phyloP scores from a whole-genome alignment of 2,797 vertebrate species.

The Chelmon rostratus region DNA sequence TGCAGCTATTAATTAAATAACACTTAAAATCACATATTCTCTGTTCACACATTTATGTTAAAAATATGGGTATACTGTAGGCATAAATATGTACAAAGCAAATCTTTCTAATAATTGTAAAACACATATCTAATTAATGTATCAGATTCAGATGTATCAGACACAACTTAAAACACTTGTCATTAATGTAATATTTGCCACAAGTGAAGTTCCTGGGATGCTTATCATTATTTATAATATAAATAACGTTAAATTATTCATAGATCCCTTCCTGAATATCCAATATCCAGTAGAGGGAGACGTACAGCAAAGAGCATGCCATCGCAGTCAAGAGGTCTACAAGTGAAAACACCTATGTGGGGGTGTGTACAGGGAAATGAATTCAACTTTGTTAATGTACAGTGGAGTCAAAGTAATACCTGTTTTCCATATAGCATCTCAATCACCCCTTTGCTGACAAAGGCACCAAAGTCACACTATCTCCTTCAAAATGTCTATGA shows the following conservation, averaged over 20 bases:
- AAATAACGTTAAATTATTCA: not conserved
- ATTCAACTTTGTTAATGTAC: not conserved
- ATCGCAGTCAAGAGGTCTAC: not conserved
- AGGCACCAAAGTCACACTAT: not conserved
- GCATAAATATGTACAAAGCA: not conserved
- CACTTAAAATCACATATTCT: not conserved
- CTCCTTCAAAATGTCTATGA: not conserved
- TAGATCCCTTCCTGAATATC: not conserved
- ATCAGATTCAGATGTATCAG: not conserved
- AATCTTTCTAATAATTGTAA: not conserved
- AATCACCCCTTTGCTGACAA: not conserved
- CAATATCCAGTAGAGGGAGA: not conserved
- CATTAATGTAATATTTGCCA: not conserved
- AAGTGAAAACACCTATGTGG: not conserved
- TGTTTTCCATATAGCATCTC: not conserved
- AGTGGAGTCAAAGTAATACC: not conserved
- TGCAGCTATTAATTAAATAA: not conserved
- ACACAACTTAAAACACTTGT: not conserved
- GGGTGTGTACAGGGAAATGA: not conserved
- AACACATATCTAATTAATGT: not conserved
- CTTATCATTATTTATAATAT: not conserved
- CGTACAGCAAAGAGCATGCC: not conserved
- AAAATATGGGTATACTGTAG: not conserved
- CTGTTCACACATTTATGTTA: not conserved
- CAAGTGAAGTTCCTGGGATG: not conserved